These are phyloP conservation scores for Steinernema scapterisci DNA, from an alignment of 2,888 invertebrate species.

Conservation along the genomic window DNA sequence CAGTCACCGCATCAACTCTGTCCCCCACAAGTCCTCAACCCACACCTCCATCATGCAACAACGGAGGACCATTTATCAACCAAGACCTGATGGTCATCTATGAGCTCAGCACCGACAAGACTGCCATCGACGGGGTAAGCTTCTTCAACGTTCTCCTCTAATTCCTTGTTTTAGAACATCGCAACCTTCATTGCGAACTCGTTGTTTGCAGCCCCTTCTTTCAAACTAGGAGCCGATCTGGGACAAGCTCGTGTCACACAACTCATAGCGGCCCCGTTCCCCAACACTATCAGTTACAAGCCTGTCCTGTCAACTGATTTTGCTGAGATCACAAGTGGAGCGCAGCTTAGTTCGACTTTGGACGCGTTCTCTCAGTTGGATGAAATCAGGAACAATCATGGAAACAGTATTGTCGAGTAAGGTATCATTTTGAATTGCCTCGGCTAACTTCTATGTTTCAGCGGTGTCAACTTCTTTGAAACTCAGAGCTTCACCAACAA, in stretches of 20 bases:
- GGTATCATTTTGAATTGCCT: not conserved
- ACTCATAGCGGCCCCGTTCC: not conserved
- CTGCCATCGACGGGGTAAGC: not conserved
- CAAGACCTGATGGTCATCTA: slow-evolving; percentile 11
- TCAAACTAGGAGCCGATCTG: not conserved
- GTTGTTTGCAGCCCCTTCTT: not conserved
- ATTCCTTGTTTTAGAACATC: slow-evolving; percentile 7
- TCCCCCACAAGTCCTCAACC: not conserved
- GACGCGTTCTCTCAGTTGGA: not conserved
- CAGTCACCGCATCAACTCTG: not conserved
- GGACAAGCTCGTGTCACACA: not conserved
- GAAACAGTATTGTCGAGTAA: not conserved
- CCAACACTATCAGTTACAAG: not conserved
- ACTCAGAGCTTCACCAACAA: not conserved
- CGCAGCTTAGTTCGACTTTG: too few species aligned
- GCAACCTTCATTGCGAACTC: not conserved
- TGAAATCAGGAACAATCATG: not conserved
- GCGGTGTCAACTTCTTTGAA: not conserved
- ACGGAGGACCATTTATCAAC: not conserved
- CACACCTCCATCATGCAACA: not conserved
- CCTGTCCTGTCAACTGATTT: too few species aligned
- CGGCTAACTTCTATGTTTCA: not conserved
- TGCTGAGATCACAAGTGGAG: too few species aligned
- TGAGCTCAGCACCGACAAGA: not conserved
- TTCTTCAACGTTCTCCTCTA: too few species aligned